These are phyloP conservation scores for Podiceps cristatus DNA, from an alignment of 2,113 vertebrate genomes.

Conservation along the genomic window DNA sequence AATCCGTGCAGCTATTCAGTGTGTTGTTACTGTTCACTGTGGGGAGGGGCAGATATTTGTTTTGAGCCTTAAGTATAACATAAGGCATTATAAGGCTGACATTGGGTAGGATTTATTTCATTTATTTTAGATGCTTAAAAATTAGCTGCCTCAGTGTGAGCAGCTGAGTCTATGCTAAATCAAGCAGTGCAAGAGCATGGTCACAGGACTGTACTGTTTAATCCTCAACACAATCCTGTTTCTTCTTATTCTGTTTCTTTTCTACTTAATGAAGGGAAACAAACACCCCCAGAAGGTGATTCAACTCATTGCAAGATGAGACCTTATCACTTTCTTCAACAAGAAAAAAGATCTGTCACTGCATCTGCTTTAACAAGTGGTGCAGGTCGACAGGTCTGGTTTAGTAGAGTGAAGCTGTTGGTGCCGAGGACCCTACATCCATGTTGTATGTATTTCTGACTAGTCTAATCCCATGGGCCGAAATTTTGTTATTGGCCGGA, in stretches of 20 bases:
- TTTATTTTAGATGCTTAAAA: background rate
- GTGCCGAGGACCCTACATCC: background rate
- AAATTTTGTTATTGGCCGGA: background rate
- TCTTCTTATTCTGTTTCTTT: background rate
- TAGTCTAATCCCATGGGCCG: background rate
- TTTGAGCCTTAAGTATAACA: background rate
- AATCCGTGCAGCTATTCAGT: background rate
- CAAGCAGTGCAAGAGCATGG: rapidly evolving
- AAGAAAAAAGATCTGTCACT: background rate
- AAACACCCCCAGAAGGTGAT: background rate
- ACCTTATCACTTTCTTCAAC: background rate
- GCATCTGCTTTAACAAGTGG: background rate
- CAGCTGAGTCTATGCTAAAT: background rate
- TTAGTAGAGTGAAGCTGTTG: background rate
- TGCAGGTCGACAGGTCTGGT: background rate
- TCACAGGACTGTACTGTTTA: background rate
- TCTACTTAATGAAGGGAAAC: background rate
- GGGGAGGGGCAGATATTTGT: background rate
- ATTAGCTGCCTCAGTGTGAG: background rate
- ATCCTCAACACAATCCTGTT: background rate
- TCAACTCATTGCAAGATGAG: background rate
- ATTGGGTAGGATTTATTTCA: background rate
- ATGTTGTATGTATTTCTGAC: background rate
- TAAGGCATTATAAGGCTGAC: background rate
- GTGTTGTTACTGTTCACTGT: background rate